A percentile compares a stretch with the other conserved stretches of the same genome.
Evolutionary conservation across 2,888 invertebrate genomes (phyloP).

Genomic region (Oxytorus armatus): DNA sequence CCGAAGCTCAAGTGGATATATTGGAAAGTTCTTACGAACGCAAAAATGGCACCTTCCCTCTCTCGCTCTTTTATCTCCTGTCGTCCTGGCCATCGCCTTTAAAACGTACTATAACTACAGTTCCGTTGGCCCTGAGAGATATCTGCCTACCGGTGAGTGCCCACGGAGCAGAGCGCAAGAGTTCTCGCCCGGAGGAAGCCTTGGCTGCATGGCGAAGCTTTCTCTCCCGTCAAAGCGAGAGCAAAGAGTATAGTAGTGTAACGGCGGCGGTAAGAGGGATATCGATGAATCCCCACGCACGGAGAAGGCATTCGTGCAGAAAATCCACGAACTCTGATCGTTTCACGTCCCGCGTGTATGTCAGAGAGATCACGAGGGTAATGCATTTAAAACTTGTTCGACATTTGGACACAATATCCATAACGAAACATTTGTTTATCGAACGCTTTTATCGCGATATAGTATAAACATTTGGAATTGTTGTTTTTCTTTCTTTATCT

Average conservation of each 20-base stretch:
- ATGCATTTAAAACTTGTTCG: constrained; percentile 23
- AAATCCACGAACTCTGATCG: constrained; percentile 16
- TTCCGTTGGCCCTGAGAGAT: constrained; percentile 56
- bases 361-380: background rate
- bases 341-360: background rate
- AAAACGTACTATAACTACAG: constrained; percentile 40
- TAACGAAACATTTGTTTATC: constrained; percentile 49
- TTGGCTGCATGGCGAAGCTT: background rate
- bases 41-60: constrained; percentile 44
- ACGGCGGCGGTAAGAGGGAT: background rate
- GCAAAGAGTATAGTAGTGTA: background rate
- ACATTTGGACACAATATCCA: constrained; percentile 20
- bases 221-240: background rate
- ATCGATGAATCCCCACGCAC: constrained; percentile 27
- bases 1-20: constrained; percentile 55
- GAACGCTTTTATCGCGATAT: constrained; percentile 48
- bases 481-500: too few species aligned
- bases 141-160: constrained; percentile 54
- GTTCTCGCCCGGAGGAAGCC: background rate
- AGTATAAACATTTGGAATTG: background rate
- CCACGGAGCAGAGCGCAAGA: background rate
- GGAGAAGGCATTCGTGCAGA: constrained; percentile 14
- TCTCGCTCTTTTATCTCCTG: constrained; percentile 12
- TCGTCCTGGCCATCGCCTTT: constrained; percentile 35
- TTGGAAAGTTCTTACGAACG: constrained; percentile 64